These are phyloP conservation scores for Fistularia commersonii DNA, from an alignment of 2,797 vertebrate species.

Conservation along the genomic window DNA sequence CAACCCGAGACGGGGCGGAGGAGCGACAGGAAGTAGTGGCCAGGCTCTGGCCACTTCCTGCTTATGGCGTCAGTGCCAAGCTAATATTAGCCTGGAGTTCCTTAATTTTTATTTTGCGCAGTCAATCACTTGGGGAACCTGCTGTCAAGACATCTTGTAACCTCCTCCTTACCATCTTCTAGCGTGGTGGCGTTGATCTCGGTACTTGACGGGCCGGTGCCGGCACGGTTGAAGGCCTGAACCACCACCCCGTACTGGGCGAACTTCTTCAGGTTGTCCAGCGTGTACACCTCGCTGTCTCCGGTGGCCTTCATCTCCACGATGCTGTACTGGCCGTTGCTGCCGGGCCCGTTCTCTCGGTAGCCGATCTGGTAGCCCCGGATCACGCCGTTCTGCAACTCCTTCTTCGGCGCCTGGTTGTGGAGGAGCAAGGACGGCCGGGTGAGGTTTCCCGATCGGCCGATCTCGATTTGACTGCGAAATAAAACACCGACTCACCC, in stretches of 20 bases:
- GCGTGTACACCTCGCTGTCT: slow-evolving; percentile 94
- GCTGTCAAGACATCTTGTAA: neutral
- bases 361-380: slow-evolving; percentile 98
- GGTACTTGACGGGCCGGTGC: slow-evolving; percentile 94
- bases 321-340: slow-evolving; percentile 97
- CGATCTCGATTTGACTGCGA: no score
- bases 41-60: no score
- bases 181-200: slow-evolving; percentile 97
- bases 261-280: slow-evolving; percentile 98
- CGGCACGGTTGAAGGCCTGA: slow-evolving; percentile 95
- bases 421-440: no score
- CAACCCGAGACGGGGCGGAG: no score
- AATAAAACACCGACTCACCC: slow-evolving; percentile 79
- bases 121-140: neutral
- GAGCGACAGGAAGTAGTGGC: no score
- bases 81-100: no score
- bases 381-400: slow-evolving; percentile 95
- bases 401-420: slow-evolving; percentile 90
- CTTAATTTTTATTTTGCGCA: no score
- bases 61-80: no score
- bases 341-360: slow-evolving; percentile 94
- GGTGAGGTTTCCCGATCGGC: no score
- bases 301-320: slow-evolving; percentile 98
- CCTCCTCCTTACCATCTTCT: slow-evolving; percentile 84
- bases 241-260: slow-evolving; percentile 97